A percentile compares a stretch with the other conserved stretches of the same genome.
Evolutionary conservation across 2,113 vertebrate genomes (phyloP).

Genomic region (Corapipo altera): DNA sequence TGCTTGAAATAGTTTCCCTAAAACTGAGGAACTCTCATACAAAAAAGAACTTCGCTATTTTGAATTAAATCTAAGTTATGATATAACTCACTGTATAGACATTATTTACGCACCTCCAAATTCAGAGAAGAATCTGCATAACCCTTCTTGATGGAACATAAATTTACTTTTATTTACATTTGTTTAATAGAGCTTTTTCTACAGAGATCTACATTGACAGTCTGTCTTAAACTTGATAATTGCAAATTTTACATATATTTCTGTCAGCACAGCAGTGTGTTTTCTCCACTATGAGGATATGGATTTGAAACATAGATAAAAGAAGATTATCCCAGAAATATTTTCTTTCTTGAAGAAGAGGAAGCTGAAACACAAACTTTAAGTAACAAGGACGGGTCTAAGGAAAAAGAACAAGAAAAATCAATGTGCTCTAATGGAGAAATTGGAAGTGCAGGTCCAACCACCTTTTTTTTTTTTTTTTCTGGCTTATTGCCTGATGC

Average conservation of each 20-base stretch:
- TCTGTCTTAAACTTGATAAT: background rate
- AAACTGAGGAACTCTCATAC: background rate
- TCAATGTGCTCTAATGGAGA: background rate
- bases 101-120: background rate
- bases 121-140: background rate
- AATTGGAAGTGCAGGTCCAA: background rate
- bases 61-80: background rate
- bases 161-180: background rate
- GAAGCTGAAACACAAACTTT: background rate
- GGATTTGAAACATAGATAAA: background rate
- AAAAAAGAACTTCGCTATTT: background rate
- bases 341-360: background rate
- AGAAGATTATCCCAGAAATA: background rate
- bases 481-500: background rate
- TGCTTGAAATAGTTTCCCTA: background rate
- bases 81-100: background rate
- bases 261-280: background rate
- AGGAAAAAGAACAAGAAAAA: background rate
- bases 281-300: background rate
- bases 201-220: background rate
- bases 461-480: fast-evolving
- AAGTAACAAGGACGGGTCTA: background rate
- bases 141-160: background rate
- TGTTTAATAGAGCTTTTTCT: background rate
- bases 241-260: background rate